Base-by-base conservation (phyloP, 1,140 invertebrate genomes). In the Aleiodes sp. region DNA sequence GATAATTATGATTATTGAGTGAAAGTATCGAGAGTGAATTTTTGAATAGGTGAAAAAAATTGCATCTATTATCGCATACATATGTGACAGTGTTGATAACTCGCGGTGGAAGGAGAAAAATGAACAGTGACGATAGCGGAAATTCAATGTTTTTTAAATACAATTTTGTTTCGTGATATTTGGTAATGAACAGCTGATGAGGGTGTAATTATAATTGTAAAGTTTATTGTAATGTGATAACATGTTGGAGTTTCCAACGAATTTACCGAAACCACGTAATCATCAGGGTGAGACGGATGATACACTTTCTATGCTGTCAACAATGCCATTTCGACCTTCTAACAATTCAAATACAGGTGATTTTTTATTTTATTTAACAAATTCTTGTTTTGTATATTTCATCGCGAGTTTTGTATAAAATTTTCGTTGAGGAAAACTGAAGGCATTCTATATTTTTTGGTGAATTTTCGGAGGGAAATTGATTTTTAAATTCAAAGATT, bases 361-460 rank as follows among this genome's bases (percentile, higher is more conserved):
- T 21, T 52, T 24, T 24, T 21, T 24, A 3, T 52, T 4, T 52
- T 52, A 8, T 3, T 46, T 6, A 9, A 24, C 3, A 52, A 37
- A 59, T 59, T 31, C 35, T 56, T 7, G 19, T 39, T 33, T 60
- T n/a, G n/a, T n/a, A n/a, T n/a, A n/a, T n/a, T n/a, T n/a, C n/a
- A n/a, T n/a, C n/a, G n/a, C n/a, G n/a, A n/a, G n/a, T n/a, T n/a
- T n/a, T n/a, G n/a, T n/a, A n/a, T n/a, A n/a, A n/a, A n/a, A n/a
- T n/a, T n/a, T n/a, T n/a, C n/a, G n/a, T n/a, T n/a, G n/a, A n/a
- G n/a, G n/a, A n/a, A n/a, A n/a, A n/a, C n/a, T n/a, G n/a, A n/a
- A n/a, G n/a, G n/a, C n/a, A n/a, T n/a, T n/a, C n/a, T n/a, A n/a
- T n/a, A n/a, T n/a, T n/a, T n/a, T n/a, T n/a, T n/a, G n/a, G n/a